Percentiles rank a stretch among this genome's conserved stretches.
Evolutionary conservation across 1,140 invertebrate species (phyloP).

Genomic region (Aphaenogaster floridana): DNA sequence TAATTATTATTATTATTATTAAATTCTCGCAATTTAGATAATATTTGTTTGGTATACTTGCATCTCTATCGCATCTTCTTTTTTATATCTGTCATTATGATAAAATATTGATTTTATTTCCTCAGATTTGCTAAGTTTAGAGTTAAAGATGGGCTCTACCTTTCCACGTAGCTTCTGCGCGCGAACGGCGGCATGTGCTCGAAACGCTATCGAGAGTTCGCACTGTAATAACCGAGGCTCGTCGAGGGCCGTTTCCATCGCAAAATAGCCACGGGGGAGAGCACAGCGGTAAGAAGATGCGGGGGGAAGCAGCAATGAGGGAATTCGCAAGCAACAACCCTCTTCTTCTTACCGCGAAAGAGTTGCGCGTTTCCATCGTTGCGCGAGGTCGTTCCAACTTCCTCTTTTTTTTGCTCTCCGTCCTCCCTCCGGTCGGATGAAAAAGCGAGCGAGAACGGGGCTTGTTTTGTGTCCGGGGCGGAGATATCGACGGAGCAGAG

Average conservation of each 20-base stretch:
- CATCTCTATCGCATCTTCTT: not conserved
- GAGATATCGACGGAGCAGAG: conserved; percentile 56
- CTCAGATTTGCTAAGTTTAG: not conserved
- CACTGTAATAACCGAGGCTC: conserved; percentile 70
- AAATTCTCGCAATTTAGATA: not conserved
- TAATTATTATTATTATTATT: not conserved
- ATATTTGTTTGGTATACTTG: not conserved
- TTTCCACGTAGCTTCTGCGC: conserved; percentile 58
- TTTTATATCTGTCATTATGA: not conserved
- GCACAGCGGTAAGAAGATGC: conserved; percentile 46
- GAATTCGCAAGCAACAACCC: conserved; percentile 57
- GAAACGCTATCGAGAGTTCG: conserved; percentile 67
- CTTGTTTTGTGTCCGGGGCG: conserved; percentile 64
- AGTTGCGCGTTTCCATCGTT: conserved; percentile 69
- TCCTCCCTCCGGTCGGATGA: conserved; percentile 50
- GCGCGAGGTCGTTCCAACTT: conserved; percentile 37
- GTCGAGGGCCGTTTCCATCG: conserved; percentile 72
- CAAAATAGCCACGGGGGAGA: conserved; percentile 65
- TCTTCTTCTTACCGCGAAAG: conserved; percentile 47
- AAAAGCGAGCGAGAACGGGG: conserved; percentile 54
- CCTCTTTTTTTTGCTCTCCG: conserved; percentile 49
- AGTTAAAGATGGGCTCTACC: not conserved
- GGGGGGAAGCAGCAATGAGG: conserved; percentile 26
- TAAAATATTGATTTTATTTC: not conserved
- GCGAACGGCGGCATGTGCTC: conserved; percentile 24